Evolutionary conservation across 2,888 invertebrate genomes (phyloP), one percentile per base, ranked within the genome.

Genomic region (Drosophila paramelanica): DNA sequence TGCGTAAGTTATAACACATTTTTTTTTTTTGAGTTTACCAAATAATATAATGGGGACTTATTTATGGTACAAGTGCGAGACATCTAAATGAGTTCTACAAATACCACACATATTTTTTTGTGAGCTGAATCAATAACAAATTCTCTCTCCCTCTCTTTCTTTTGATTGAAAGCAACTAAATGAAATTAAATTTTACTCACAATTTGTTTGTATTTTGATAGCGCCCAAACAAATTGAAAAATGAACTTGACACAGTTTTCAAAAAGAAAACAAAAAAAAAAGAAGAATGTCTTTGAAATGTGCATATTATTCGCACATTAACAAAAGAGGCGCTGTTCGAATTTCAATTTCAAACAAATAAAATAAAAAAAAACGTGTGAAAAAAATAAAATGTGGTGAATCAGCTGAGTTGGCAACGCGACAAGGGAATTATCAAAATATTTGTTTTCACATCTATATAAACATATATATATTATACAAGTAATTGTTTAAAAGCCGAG

Each of bases 171-270:
- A 51, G 55, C 13, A 67, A 58, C 10, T 50, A 36, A 13, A 25
- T 49, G 23, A 38, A 53, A 38, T 10, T 27, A 46, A 45, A 50
- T 50, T 45, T 53, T 55, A 51, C 58, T 60, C 47, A 55, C 46
- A 50, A 8, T 60, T 51, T 61, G 49, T 68, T 73, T 73, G 62
- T 39, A 67, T 79, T 75, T 73, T 65, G 60, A 78, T 60, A 69
- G 47, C 62, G 42, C 5, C 17, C 52, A 61, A 65, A n/a, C 43
- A 57, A 55, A 57, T 47, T 51, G 41, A 60, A 47, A 55, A 72
- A 52, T 71, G 80, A 84, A 84, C 84, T 84, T 84, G 88, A 84
- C 84, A 82, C 74, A 84, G 57, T 73, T 79, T 46, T 31, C 13
- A 39, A 36, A 58, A 52, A 41, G 23, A 67, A 33, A 17, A 17